These are phyloP conservation scores for Gymnoscopelus braueri DNA, from an alignment of 2,797 vertebrate species.

Conservation along the genomic window DNA sequence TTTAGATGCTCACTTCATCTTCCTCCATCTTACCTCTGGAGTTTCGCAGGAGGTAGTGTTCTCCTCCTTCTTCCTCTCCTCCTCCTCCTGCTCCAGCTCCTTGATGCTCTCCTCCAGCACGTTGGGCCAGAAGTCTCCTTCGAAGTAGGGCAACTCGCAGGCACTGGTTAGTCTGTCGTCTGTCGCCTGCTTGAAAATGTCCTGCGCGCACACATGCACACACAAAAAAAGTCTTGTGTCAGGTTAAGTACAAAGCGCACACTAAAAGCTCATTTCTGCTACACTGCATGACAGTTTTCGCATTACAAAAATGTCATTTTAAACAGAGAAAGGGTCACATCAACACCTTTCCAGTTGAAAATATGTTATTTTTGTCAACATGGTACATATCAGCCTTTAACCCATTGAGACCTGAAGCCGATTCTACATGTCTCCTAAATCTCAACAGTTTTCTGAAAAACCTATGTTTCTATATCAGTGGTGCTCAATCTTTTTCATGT, in stretches of 20 bases:
- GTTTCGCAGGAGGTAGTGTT: slow-evolving; percentile 92
- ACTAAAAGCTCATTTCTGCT: too few relatives aligned
- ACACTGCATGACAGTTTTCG: too few relatives aligned
- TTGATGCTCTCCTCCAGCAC: slow-evolving; percentile 99
- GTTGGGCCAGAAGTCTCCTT: slow-evolving; percentile 99
- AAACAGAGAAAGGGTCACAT: too few relatives aligned
- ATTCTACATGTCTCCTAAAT: too few relatives aligned
- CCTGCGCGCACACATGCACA: slow-evolving; percentile 76
- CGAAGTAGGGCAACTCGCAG: slow-evolving; percentile 97
- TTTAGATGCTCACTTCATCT: slow-evolving; percentile 10
- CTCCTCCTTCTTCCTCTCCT: slow-evolving; percentile 98
- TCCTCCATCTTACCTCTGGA: slow-evolving; percentile 85
- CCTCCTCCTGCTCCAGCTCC: slow-evolving; percentile 97
- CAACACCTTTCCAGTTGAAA: background rate
- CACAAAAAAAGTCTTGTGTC: background rate
- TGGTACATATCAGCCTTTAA: too few relatives aligned
- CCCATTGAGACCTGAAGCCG: too few relatives aligned
- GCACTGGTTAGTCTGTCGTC: slow-evolving; percentile 97
- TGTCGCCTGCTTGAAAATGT: slow-evolving; percentile 98
- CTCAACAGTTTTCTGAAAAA: too few relatives aligned
- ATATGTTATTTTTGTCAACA: too few relatives aligned
- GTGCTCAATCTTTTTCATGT: too few relatives aligned
- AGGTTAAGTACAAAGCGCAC: background rate
- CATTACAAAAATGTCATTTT: too few relatives aligned
- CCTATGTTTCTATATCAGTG: too few relatives aligned